Percentiles rank a stretch among this genome's conserved stretches.
phyloP scores from a whole-genome alignment of 2,797 vertebrate species.

The Siniperca scherzeri region DNA sequence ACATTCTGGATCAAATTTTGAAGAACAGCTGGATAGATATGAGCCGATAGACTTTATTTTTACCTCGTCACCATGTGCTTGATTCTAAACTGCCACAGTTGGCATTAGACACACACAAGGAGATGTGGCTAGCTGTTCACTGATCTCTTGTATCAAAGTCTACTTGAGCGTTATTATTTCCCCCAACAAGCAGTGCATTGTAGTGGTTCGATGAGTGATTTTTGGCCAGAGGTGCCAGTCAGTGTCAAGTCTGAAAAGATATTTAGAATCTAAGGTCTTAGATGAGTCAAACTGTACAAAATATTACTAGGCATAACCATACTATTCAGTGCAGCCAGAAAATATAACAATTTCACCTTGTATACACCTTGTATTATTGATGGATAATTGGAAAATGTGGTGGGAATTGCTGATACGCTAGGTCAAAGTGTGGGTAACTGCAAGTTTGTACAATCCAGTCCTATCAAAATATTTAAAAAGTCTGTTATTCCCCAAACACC shows the following conservation, averaged over 20 bases:
- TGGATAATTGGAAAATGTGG: background rate
- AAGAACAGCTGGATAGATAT: background rate
- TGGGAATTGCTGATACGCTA: background rate
- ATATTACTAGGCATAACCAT: background rate
- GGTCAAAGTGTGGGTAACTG: background rate
- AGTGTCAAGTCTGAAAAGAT: background rate
- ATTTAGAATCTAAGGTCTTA: background rate
- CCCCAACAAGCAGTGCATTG: background rate
- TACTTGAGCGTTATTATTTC: background rate
- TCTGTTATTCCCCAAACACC: background rate
- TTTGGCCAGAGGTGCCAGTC: too few species aligned
- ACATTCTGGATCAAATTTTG: background rate
- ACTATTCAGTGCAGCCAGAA: background rate
- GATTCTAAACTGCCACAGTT: background rate
- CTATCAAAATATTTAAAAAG: background rate
- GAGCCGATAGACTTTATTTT: background rate
- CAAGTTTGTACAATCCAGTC: background rate
- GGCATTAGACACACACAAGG: background rate
- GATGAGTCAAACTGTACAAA: background rate
- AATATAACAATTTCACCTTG: background rate
- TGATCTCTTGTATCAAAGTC: slow-evolving; percentile 2
- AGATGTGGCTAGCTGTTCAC: background rate
- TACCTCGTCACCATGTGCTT: background rate
- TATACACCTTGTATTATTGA: background rate
- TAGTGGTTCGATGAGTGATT: background rate